Conservation (phyloP, 1,140 invertebrate genomes). For the Sinonovacula constricta region DNA sequence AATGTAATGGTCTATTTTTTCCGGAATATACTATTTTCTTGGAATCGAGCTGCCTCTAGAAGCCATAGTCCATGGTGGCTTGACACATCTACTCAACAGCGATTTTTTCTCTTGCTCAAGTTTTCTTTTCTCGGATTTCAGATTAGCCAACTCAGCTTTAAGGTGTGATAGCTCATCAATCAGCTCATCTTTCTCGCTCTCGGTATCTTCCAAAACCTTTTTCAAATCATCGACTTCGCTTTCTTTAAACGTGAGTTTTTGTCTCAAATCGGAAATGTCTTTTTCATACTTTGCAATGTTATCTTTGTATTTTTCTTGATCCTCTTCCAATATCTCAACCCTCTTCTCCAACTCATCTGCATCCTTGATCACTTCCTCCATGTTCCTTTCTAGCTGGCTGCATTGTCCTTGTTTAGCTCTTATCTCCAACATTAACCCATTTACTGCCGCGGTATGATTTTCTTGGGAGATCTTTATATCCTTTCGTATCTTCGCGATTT, state of each 20-base stretch:
- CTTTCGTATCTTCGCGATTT: conserved; percentile 25
- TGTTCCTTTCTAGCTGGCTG: neutral
- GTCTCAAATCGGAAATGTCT: conserved; percentile 24
- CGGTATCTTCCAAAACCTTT: conserved; percentile 37
- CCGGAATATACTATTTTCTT: no score
- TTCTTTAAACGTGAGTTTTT: conserved; percentile 36
- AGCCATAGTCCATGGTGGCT: conserved; percentile 37
- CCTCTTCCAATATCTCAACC: conserved; percentile 27
- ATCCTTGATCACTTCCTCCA: conserved; percentile 5
- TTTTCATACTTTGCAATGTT: conserved; percentile 39
- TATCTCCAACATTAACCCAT: conserved; percentile 20
- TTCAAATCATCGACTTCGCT: conserved; percentile 23
- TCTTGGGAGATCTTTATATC: conserved; percentile 26
- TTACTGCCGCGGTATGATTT: conserved; percentile 23
- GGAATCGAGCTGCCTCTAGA: no score
- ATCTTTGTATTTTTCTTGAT: conserved; percentile 26
- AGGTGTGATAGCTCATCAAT: conserved; percentile 40
- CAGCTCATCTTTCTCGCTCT: conserved; percentile 44
- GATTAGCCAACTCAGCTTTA: conserved; percentile 19
- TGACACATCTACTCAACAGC: conserved; percentile 38
- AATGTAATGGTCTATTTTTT: no score
- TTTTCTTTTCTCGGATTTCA: conserved; percentile 44
- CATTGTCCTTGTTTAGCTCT: conserved; percentile 28
- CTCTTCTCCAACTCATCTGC: conserved; percentile 31
- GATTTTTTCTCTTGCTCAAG: conserved; percentile 44